Evolutionary conservation across 2,888 invertebrate species (phyloP).

Genomic region (Netelia melanura): DNA sequence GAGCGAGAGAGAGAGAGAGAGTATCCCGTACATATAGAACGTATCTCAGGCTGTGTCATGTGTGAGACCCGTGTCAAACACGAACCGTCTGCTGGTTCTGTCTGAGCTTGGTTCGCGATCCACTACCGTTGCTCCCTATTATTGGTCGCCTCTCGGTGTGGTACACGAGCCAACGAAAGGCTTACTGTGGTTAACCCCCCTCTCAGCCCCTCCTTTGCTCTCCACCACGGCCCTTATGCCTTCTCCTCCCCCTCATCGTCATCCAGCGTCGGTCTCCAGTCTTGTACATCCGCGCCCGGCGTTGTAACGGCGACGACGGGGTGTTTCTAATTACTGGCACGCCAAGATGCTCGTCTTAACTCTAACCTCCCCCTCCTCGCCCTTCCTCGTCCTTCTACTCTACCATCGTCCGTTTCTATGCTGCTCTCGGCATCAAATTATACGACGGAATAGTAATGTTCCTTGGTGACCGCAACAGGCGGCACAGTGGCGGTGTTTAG

Average conservation of each 20-base stretch:
- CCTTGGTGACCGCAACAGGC: constrained; percentile 40
- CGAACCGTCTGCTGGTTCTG: constrained; percentile 37
- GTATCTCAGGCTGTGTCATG: constrained; percentile 20
- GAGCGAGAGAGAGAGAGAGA: not conserved
- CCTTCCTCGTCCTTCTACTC: not conserved
- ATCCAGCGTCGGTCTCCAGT: not conserved
- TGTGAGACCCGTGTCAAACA: constrained; percentile 53
- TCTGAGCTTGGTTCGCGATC: constrained; percentile 25
- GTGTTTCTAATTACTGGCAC: constrained; percentile 61
- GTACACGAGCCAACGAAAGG: constrained; percentile 33
- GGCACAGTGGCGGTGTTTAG: constrained; percentile 15
- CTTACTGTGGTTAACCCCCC: constrained; percentile 20
- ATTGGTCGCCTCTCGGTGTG: constrained; percentile 31
- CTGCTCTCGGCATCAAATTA: constrained; percentile 36
- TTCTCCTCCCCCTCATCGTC: not conserved
- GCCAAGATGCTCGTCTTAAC: constrained; percentile 48
- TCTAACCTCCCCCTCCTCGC: not conserved
- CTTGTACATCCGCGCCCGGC: constrained; percentile 33
- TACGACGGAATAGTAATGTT: constrained; percentile 48
- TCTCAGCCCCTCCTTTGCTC: not conserved
- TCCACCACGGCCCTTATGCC: not conserved
- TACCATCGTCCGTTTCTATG: constrained; percentile 5
- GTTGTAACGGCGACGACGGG: constrained; percentile 34
- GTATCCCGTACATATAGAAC: not conserved
- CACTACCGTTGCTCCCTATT: constrained; percentile 35